Percentiles rank a stretch among this genome's conserved stretches.
phyloP scores from a whole-genome alignment of 2,797 vertebrate genomes.

The Enteromius unitaeniatus region DNA sequence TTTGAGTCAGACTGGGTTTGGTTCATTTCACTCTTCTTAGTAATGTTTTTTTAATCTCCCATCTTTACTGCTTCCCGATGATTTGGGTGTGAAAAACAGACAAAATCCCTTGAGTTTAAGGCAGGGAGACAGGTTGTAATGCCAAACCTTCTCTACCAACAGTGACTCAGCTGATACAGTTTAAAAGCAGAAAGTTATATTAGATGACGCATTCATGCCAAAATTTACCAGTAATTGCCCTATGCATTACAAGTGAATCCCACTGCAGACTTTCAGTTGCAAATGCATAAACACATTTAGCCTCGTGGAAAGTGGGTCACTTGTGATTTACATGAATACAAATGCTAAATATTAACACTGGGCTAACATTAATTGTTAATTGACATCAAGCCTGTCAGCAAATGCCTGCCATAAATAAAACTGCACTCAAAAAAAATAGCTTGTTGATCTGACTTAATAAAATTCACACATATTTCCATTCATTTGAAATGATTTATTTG shows the following conservation, averaged over 20 bases:
- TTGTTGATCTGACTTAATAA: no score
- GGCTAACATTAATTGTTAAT: neutral
- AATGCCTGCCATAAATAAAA: neutral
- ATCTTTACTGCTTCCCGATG: neutral
- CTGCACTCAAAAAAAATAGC: no score
- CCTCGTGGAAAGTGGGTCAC: slow-evolving; percentile 12
- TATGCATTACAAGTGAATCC: slow-evolving; percentile 10
- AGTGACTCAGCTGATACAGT: slow-evolving; percentile 10
- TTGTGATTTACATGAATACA: neutral
- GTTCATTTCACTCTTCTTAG: slow-evolving; percentile 17
- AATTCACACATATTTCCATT: no score
- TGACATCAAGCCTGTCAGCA: neutral
- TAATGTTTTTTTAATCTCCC: slow-evolving; percentile 16
- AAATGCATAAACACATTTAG: neutral
- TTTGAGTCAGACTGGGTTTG: slow-evolving; percentile 42
- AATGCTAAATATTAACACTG: slow-evolving; percentile 14
- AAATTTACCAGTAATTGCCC: slow-evolving; percentile 1
- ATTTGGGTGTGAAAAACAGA: slow-evolving; percentile 37
- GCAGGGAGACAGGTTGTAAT: neutral
- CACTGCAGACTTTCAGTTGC: neutral
- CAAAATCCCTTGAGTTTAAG: neutral
- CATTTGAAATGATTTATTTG: no score
- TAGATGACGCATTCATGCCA: neutral
- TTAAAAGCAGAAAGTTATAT: slow-evolving; percentile 24
- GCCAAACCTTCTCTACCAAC: neutral